Base-by-base conservation (phyloP, 2,113 vertebrate genomes). In the Thymallus thymallus region DNA sequence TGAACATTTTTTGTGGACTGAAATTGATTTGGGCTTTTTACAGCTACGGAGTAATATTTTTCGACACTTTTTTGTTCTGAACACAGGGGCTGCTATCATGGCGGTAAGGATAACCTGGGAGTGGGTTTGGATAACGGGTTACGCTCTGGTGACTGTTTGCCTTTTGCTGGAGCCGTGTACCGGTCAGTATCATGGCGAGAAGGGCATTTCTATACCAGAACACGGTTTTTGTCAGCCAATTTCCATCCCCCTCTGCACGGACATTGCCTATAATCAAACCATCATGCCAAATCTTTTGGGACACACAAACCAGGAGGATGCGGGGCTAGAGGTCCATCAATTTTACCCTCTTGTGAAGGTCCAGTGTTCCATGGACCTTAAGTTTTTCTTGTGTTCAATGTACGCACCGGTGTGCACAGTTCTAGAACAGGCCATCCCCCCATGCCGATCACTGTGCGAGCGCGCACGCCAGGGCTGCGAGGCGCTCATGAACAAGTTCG, bases 221-320 rank as follows among this genome's bases (percentile, higher is more conserved):
- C 95, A 94, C 63, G 93, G 94, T 69, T 93, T 94, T 84, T 95
- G 94, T 81, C 94, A 95, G 82, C 93, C 93, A 69, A 95, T 95
- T 81, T 94, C 94, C 51, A 95, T 95, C 78, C 94, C 94, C 5
- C 89, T 95, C 68, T 95, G 94, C 89, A 94, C 94, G 29, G 93
- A 95, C 87, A 93, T 96, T n/a, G 92, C 93, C 74, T 96, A 96
- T 91, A 96, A 96, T 86, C 94, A 94, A 86, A 96, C 95, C 75
- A 95, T 96, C 90, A 91, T 96, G 94, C 95, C 95, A 77, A 96
- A 95, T 85, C 92, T 96, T 41, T 88, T 96, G 84, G 95, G 95
- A 1, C 95, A 96, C 91, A 91, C 91, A 22, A 95, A 90, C 84
- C 95, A 96, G 80, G 95, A 96, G 84, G 95, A 95, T 6, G 95